Conservation (phyloP, 2,797 vertebrate genomes). For the Tapirus indicus region DNA sequence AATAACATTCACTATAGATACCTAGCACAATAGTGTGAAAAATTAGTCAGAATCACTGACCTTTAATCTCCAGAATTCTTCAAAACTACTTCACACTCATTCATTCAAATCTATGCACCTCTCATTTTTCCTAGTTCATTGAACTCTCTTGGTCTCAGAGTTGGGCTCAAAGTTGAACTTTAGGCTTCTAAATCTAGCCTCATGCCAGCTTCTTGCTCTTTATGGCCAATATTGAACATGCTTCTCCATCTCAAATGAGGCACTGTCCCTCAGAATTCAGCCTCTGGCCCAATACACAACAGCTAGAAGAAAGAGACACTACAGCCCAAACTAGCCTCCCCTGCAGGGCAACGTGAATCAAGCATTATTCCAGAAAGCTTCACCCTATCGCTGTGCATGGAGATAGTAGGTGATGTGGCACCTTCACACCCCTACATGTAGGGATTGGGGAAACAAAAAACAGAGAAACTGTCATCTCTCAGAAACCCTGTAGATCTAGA, state of each 20-base stretch:
- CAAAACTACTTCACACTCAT: background rate
- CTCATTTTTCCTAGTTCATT: background rate
- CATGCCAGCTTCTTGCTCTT: background rate
- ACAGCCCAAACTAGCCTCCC: background rate
- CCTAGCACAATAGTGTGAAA: background rate
- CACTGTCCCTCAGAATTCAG: background rate
- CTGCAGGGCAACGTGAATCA: background rate
- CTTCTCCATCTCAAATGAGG: background rate
- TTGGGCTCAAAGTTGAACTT: background rate
- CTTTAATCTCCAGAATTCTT: background rate
- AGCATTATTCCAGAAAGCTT: background rate
- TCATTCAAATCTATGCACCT: background rate
- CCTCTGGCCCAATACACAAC: background rate
- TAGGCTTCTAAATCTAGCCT: background rate
- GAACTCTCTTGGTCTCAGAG: background rate
- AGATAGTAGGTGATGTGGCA: background rate
- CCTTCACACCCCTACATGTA: background rate
- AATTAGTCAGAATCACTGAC: background rate
- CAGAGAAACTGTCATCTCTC: background rate
- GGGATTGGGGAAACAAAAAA: conserved; percentile 36
- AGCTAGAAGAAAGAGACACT: background rate
- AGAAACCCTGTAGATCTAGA: background rate
- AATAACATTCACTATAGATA: background rate
- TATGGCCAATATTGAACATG: background rate
- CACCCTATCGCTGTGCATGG: background rate